Evolutionary conservation across 2,113 vertebrate species (phyloP).

Genomic region (Archocentrus centrarchus): DNA sequence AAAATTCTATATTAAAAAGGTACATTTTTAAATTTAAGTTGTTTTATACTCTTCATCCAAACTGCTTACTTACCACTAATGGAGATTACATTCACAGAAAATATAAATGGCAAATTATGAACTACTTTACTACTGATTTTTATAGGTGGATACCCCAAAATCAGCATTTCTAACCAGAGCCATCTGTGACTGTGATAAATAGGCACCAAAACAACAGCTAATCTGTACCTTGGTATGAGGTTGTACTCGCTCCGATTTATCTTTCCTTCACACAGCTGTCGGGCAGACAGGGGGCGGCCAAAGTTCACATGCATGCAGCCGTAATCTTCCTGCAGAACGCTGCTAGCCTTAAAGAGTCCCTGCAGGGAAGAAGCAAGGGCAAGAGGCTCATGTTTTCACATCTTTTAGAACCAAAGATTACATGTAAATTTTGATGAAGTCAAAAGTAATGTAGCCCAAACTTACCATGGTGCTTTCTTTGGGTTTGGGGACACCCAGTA

Average conservation of each 20-base stretch:
- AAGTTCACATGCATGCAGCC: constrained; percentile 91
- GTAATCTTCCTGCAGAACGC: constrained; percentile 90
- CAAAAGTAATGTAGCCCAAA: not conserved
- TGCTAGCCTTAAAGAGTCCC: constrained; percentile 92
- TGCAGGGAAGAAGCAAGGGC: constrained; percentile 54
- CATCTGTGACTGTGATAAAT: not conserved
- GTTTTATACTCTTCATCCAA: not conserved
- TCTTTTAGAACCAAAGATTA: not conserved
- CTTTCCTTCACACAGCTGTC: constrained; percentile 86
- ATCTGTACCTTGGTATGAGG: constrained; percentile 88
- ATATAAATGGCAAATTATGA: not conserved
- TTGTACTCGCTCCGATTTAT: constrained; percentile 86
- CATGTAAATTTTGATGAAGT: not conserved
- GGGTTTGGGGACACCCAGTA: constrained; percentile 94
- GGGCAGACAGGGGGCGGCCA: constrained; percentile 89
- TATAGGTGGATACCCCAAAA: not conserved
- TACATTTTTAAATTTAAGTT: not conserved
- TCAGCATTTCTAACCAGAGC: not conserved
- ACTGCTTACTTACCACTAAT: not conserved
- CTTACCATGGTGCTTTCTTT: constrained; percentile 86
- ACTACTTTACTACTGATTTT: not conserved
- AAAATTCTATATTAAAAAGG: no score
- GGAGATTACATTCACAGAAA: not conserved
- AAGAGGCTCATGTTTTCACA: not conserved
- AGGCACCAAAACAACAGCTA: not conserved